Base-by-base conservation (phyloP, 2,113 vertebrate species). In the Tyrannus savana region DNA sequence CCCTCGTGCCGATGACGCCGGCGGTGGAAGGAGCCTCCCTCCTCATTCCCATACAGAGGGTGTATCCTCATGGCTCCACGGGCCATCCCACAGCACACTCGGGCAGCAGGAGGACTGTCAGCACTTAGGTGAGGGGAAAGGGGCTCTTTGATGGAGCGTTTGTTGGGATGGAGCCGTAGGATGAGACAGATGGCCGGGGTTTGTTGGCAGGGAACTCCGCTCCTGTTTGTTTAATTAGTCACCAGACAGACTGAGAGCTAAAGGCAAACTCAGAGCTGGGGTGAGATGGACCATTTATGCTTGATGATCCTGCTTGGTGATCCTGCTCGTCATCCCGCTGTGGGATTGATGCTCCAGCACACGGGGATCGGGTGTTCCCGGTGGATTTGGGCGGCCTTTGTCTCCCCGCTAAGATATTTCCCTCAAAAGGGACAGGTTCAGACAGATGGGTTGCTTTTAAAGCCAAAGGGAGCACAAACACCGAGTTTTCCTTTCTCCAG, bases 311-410 rank as follows among this genome's bases (percentile, higher is more conserved):
- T 3, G 39, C 49, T 31, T 17, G 74, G 84, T 49, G 59, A 73
- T 49, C 76, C 21, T 52, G 63, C 24, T 24, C 1, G 0, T 3
- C 10, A 28, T 66, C 47, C 71, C 72, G 75, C 66, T 31, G 46
- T 0, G 6, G 63, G 41, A 62, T 23, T 5, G 10, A 75, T 67
- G 64, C 41, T 72, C 31, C 67, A 37, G 60, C 42, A 7, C 19
- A 2, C 0, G 0, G 0, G 0, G 10, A 59, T 19, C 0, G 1
- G 50, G 46, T 9, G 1, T 74, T 69, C 39, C 52, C 0, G 0
- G 5, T 8, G 50, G 7, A 22, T 73, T 42, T 2, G 4, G 35
- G 17, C 15, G 30, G 7, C 31, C 10, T 56, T 69, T 30, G n/a
- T 35, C 58, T 56, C 50, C 41, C 18, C 0, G 2, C 17, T 39